These are phyloP conservation scores for Chloroceryle aenea DNA, from an alignment of 2,113 vertebrate species.

Conservation along the genomic window DNA sequence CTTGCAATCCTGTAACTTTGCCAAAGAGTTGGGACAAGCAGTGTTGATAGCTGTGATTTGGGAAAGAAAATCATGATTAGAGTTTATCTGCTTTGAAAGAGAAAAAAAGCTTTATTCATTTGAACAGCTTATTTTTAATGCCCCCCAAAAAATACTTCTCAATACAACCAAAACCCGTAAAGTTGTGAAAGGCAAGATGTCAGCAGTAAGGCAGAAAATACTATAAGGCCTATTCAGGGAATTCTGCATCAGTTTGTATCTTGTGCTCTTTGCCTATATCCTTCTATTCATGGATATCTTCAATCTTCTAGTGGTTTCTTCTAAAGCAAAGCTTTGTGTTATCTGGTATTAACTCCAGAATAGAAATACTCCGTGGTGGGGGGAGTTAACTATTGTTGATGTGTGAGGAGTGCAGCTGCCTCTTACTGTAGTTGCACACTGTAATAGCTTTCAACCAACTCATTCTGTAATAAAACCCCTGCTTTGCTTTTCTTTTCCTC, in stretches of 20 bases:
- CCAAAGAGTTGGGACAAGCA: background rate
- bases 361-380: background rate
- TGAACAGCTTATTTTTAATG: background rate
- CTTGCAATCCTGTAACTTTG: background rate
- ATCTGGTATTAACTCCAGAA: background rate
- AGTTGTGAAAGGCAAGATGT: background rate
- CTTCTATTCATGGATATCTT: background rate
- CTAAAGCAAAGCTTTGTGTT: background rate
- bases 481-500: background rate
- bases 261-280: background rate
- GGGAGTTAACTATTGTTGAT: background rate
- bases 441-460: background rate
- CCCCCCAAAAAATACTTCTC: background rate
- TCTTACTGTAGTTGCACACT: background rate
- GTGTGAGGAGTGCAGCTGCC: background rate
- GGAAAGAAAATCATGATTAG: background rate
- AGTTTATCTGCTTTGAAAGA: background rate
- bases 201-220: background rate
- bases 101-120: background rate
- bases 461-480: background rate
- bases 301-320: background rate
- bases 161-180: background rate
- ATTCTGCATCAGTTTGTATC: background rate
- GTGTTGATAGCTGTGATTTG: background rate
- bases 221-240: background rate